phyloP scores from a whole-genome alignment of 2,888 invertebrate genomes.

The Malthinus seriepunctatus region DNA sequence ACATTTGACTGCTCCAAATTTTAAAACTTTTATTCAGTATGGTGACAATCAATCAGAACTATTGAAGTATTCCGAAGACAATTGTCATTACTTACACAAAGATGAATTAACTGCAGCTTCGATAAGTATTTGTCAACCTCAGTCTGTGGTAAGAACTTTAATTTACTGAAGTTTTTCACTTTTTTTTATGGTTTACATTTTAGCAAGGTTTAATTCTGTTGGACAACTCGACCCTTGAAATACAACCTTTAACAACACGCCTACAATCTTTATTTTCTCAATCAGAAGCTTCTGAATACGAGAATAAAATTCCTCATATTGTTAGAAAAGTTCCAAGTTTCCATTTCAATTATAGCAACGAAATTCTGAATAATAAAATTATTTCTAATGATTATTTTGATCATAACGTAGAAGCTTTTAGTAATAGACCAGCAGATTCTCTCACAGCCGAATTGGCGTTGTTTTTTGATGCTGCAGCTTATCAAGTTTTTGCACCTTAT shows the following conservation, averaged over 20 bases:
- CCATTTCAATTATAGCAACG: neutral
- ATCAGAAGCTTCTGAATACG: conserved; percentile 45
- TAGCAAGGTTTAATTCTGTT: conserved; percentile 72
- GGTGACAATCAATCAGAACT: conserved; percentile 49
- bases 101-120: conserved; percentile 65
- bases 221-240: conserved; percentile 70
- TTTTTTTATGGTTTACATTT: conserved; percentile 7
- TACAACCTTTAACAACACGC: conserved; percentile 63
- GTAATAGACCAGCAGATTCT: conserved; percentile 37
- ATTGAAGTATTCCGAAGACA: conserved; percentile 46
- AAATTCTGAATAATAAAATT: conserved; percentile 31
- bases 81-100: conserved; percentile 69
- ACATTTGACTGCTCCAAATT: conserved; percentile 62
- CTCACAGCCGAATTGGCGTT: conserved; percentile 73
- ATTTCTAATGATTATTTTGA: conserved; percentile 53
- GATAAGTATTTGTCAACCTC: conserved; percentile 67
- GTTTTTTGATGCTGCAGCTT: conserved; percentile 76
- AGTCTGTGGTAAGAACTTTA: conserved; percentile 61
- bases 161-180: conserved; percentile 8
- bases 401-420: conserved; percentile 43
- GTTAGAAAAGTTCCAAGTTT: conserved; percentile 58
- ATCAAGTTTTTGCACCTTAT: conserved; percentile 70
- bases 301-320: conserved; percentile 58
- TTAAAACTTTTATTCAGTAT: conserved; percentile 62
- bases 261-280: conserved; percentile 51